Evolutionary conservation across 2,797 vertebrate species (phyloP), one percentile per base, ranked within the genome.

Genomic region (Anisognathus igniventris): DNA sequence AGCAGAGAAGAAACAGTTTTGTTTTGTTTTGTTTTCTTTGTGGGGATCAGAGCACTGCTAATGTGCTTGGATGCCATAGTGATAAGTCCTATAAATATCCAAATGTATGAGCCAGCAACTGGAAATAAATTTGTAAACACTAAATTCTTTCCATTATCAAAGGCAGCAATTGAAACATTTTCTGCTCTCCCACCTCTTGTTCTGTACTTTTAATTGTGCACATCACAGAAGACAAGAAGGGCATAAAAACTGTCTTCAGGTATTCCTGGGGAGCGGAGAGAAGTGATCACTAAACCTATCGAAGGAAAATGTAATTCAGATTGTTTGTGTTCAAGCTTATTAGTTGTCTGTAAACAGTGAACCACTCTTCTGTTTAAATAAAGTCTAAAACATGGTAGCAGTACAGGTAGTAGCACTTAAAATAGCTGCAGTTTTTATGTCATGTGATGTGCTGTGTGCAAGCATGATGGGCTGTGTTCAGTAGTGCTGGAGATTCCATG

Each of bases 61-160:
- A 93, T 93, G 33, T 56, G 19, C 71, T 90, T 90, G 76, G 84
- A 64, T 95, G 61, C 81, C 75, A 47, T 61, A 86, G 81, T 47
- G 73, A 68, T 73, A 73, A 92, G 45, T 66, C 64, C 94, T 88
- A 75, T 88, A 95, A 97, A 94, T 94, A 96, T 31, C 80, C 53
- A 85, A 91, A 66, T 68, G 37, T 22, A 39, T 66, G 42, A 93
- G 66, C 73, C 81, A 93, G 42, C 79, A 91, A 72, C 58, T 95
- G 75, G 62, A 86, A 95, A 90, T 93, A 88, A 92, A 86, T 60
- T 62, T 73, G 56, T 92, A 92, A 96, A 90, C 85, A 78, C 45
- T 50, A 30, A 86, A 95, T 90, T 95, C 80, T 94, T 95, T 95
- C 88, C 76, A n/a, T 81, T 88, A 60, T 93, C 66, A 70, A 93